These are phyloP conservation scores for Dioctria linearis DNA, from an alignment of 2,888 invertebrate species.

Conservation along the genomic window DNA sequence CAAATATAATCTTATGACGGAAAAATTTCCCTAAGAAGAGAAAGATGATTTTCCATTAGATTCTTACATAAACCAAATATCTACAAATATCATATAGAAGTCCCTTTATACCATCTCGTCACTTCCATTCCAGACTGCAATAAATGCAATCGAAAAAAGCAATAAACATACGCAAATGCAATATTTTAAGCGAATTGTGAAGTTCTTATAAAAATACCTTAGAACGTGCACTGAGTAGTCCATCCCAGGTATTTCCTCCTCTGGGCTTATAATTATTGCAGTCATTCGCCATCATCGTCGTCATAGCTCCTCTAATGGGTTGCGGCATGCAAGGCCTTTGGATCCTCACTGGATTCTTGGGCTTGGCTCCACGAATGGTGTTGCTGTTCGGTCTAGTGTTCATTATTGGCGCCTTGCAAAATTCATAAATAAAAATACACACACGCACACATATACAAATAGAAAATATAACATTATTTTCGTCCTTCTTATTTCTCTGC, in stretches of 20 bases:
- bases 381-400: conserved; percentile 21
- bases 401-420: conserved; percentile 35
- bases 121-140: conserved; percentile 10
- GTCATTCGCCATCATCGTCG: conserved; percentile 26
- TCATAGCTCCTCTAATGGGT: conserved; percentile 49
- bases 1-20: too few species aligned
- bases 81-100: too few species aligned
- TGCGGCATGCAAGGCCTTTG: conserved; percentile 52
- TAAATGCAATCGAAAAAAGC: conserved; percentile 10
- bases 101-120: conserved; percentile 1
- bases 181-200: conserved; percentile 3
- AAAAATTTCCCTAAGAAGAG: too few species aligned
- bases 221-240: conserved; percentile 50
- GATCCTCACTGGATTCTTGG: conserved; percentile 26
- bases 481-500: conserved; percentile 4
- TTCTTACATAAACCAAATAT: too few species aligned
- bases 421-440: conserved; percentile 7
- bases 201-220: conserved; percentile 53
- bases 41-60: too few species aligned
- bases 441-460: background rate
- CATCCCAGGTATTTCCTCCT: conserved; percentile 53
- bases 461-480: conserved; percentile 10
- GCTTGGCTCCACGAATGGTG: conserved; percentile 7
- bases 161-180: conserved; percentile 21
- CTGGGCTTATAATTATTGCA: conserved; percentile 45